phyloP scores from a whole-genome alignment of 2,888 invertebrate species.

The Rhingia campestris region DNA sequence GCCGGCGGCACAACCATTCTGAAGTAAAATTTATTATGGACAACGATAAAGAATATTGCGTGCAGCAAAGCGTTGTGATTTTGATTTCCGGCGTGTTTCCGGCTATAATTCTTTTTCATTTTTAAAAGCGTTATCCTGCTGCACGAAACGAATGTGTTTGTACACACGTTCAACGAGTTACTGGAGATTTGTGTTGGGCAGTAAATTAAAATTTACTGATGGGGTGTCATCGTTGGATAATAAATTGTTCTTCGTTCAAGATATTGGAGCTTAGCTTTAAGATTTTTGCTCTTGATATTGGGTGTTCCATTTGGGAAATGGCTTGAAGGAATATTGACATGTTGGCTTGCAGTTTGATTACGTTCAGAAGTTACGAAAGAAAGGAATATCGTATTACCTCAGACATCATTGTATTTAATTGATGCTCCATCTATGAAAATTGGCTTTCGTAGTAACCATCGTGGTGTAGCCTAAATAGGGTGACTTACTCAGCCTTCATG shows the following conservation, averaged over 20 bases:
- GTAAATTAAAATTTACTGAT: conserved; percentile 64
- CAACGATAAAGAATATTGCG: conserved; percentile 59
- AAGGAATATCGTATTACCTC: too few relatives aligned
- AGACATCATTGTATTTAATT: too few relatives aligned
- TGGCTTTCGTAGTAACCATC: too few relatives aligned
- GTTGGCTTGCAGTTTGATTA: not conserved
- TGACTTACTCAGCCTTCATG: too few relatives aligned
- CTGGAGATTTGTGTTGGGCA: conserved; percentile 24
- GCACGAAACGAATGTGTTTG: not conserved
- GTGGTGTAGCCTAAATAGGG: too few relatives aligned
- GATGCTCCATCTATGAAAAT: too few relatives aligned
- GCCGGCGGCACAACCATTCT: conserved; percentile 3
- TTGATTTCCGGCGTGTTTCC: conserved; percentile 59
- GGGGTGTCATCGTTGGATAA: conserved; percentile 59
- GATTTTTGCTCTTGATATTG: conserved; percentile 52
- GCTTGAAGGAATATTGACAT: conserved; percentile 5
- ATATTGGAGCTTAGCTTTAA: conserved; percentile 38
- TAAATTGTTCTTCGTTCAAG: conserved; percentile 51
- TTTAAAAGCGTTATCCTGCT: conserved; percentile 13
- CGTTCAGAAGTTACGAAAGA: too few relatives aligned
- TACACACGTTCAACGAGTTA: not conserved
- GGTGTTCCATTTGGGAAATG: conserved; percentile 32
- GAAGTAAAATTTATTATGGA: conserved; percentile 34
- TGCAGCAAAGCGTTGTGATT: conserved; percentile 58
- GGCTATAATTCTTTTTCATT: conserved; percentile 52